A percentile compares a stretch with the other conserved stretches of the same genome.
Evolutionary conservation across 2,797 vertebrate genomes (phyloP).

Genomic region (Pristis pectinata): DNA sequence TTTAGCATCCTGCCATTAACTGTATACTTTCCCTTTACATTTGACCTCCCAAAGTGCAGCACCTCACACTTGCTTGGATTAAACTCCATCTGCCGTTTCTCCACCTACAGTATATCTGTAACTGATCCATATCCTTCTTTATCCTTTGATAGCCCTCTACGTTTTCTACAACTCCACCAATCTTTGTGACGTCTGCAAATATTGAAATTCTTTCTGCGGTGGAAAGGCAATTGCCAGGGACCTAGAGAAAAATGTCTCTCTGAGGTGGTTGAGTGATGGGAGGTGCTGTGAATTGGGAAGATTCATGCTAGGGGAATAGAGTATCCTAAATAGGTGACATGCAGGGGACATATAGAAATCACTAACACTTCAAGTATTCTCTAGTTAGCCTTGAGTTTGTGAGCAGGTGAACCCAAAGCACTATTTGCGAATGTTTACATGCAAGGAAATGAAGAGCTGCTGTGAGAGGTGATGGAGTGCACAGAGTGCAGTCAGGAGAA

Average conservation of each 20-base stretch:
- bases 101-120: too few species aligned
- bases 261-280: not conserved
- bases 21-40: too few species aligned
- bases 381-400: not conserved
- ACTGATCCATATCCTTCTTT: too few species aligned
- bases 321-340: not conserved
- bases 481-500: not conserved
- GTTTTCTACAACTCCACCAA: too few species aligned
- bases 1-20: too few species aligned
- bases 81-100: too few species aligned
- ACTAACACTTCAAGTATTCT: not conserved
- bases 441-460: not conserved
- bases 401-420: not conserved
- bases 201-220: not conserved
- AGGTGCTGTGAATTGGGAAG: not conserved
- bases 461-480: not conserved
- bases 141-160: too few species aligned
- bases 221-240: not conserved
- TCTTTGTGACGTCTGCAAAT: too few species aligned
- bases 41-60: too few species aligned
- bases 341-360: not conserved
- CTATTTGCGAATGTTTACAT: not conserved
- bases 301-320: not conserved
- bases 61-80: too few species aligned
- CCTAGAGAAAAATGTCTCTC: not conserved